A percentile compares a stretch with the other conserved stretches of the same genome.
These are phyloP conservation scores for Heliconius hermathena DNA, from an alignment of 1,140 invertebrate genomes.

Conservation along the genomic window DNA sequence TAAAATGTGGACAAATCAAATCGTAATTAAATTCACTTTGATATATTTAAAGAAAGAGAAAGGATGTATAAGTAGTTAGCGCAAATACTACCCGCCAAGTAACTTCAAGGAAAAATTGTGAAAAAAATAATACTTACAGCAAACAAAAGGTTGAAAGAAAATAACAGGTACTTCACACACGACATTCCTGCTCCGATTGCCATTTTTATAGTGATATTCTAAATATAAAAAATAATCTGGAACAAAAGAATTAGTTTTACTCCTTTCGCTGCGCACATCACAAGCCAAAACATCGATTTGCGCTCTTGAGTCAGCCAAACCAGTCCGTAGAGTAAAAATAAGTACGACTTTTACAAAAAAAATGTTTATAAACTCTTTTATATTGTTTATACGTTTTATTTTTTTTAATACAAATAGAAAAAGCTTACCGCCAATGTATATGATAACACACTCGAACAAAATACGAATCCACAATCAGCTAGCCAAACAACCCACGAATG, in stretches of 20 bases:
- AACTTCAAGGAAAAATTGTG: conserved; percentile 46
- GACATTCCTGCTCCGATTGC: conserved; percentile 87
- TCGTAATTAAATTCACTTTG: not conserved
- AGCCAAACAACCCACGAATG: not conserved
- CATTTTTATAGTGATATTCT: conserved; percentile 78
- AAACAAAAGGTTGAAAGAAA: conserved; percentile 91
- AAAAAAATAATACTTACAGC: conserved; percentile 85
- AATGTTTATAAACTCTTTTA: not conserved
- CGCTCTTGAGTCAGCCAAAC: conserved; percentile 29
- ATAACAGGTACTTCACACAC: conserved; percentile 90
- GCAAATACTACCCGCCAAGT: conserved; percentile 23
- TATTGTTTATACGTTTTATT: not conserved
- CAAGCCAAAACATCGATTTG: conserved; percentile 62
- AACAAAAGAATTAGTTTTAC: conserved; percentile 56
- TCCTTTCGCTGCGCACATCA: conserved; percentile 39
- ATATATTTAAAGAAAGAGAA: conserved; percentile 20
- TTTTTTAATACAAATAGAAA: conserved; percentile 5
- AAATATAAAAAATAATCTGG: conserved; percentile 50
- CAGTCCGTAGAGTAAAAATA: not conserved
- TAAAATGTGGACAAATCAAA: not conserved
- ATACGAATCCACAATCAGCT: not conserved
- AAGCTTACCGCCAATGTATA: conserved; percentile 36
- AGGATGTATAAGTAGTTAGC: conserved; percentile 8
- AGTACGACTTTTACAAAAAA: not conserved
- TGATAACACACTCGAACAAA: conserved; percentile 22